Evolutionary conservation across 2,797 vertebrate species (phyloP).

Genomic region (Sebastes paucispinis): DNA sequence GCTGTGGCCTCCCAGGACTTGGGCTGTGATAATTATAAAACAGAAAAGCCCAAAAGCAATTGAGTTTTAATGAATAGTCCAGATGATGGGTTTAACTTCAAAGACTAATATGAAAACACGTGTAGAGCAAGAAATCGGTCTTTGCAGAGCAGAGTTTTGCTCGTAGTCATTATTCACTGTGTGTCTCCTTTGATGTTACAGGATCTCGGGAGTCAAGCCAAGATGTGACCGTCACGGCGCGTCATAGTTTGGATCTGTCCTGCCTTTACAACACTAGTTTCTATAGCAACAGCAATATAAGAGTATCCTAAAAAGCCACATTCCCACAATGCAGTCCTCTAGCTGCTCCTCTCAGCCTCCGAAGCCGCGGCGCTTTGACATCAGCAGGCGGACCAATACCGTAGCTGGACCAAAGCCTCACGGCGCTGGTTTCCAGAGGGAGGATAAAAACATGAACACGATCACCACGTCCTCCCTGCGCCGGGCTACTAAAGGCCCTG

Average conservation of each 20-base stretch:
- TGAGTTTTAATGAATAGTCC: constrained; percentile 31
- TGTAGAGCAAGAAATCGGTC: constrained; percentile 3
- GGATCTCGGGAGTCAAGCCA: constrained; percentile 75
- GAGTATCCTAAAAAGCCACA: constrained; percentile 38
- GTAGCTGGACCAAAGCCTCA: constrained; percentile 68
- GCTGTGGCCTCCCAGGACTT: constrained; percentile 17
- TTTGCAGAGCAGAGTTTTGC: constrained; percentile 23
- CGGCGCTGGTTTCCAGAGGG: constrained; percentile 68
- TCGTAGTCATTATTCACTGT: constrained; percentile 54
- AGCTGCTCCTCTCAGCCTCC: constrained; percentile 73
- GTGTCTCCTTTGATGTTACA: constrained; percentile 80
- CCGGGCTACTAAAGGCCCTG: constrained; percentile 59
- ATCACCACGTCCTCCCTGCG: constrained; percentile 62
- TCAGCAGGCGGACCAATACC: constrained; percentile 63
- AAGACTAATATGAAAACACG: constrained; percentile 33
- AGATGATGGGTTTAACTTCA: constrained; percentile 40
- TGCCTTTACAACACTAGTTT: constrained; percentile 63
- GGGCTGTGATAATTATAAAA: constrained; percentile 38
- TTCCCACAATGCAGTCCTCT: constrained; percentile 82
- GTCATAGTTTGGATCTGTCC: constrained; percentile 70
- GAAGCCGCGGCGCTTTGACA: constrained; percentile 80
- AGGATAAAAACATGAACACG: constrained; percentile 84
- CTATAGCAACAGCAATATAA: constrained; percentile 75
- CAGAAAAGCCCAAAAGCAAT: constrained; percentile 30
- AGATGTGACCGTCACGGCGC: constrained; percentile 78